A percentile compares a stretch with the other conserved stretches of the same genome.
Conservation (phyloP, 1,140 invertebrate species). For the Lepidurus arcticus region DNA sequence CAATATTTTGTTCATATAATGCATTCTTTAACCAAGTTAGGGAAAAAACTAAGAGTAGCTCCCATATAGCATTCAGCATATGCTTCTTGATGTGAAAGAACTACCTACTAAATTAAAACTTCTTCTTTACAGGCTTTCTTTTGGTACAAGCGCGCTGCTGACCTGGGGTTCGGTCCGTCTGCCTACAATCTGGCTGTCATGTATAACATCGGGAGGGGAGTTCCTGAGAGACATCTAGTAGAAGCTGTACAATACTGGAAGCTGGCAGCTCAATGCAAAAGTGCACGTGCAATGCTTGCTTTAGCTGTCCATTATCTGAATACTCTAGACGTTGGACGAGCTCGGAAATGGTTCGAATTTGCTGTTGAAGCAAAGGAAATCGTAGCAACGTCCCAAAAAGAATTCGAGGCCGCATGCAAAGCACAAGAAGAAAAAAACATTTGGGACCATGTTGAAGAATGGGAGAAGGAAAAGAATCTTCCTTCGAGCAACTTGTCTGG, state of each 20-base stretch:
- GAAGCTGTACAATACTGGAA: slow-evolving; percentile 35
- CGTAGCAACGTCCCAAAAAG: background rate
- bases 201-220: background rate
- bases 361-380: background rate
- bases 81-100: too few relatives aligned
- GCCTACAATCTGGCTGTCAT: slow-evolving; percentile 32
- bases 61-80: too few relatives aligned
- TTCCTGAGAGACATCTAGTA: background rate
- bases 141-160: background rate
- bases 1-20: background rate
- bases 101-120: background rate
- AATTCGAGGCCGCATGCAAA: too few relatives aligned
- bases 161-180: slow-evolving; percentile 14
- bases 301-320: slow-evolving; percentile 1
- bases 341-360: background rate
- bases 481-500: too few relatives aligned
- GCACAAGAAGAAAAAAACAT: background rate
- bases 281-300: slow-evolving; percentile 29
- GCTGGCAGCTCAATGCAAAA: background rate
- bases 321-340: background rate
- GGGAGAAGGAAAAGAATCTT: too few relatives aligned
- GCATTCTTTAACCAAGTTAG: too few relatives aligned
- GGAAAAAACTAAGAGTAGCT: too few relatives aligned
- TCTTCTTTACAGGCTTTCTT: background rate
- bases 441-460: too few relatives aligned